phyloP scores from a whole-genome alignment of 2,113 vertebrate species.

The Maccullochella peelii region DNA sequence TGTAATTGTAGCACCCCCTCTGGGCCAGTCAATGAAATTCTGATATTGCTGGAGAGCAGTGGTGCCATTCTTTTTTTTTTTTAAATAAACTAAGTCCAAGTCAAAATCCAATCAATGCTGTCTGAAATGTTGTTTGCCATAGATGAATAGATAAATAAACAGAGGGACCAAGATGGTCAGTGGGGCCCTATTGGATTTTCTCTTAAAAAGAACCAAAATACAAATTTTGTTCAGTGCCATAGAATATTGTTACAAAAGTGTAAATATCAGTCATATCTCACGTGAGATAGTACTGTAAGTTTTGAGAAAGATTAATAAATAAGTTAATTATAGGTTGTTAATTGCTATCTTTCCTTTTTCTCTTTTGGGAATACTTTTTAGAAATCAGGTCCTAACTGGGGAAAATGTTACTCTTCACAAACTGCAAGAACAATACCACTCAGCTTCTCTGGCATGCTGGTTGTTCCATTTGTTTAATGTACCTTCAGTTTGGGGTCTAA shows the following conservation, averaged over 20 bases:
- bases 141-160: neutral
- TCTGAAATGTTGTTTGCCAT: neutral
- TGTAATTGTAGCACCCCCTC: constrained; percentile 41
- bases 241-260: neutral
- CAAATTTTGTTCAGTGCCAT: neutral
- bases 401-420: neutral
- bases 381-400: neutral
- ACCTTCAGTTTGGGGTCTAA: neutral
- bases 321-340: too few relatives aligned
- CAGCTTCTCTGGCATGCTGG: neutral
- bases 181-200: neutral
- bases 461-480: neutral
- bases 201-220: neutral
- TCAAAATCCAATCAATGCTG: neutral
- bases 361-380: too few relatives aligned
- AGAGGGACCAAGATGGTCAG: neutral
- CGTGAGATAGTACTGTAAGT: too few relatives aligned
- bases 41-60: constrained; percentile 2
- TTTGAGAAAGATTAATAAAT: too few relatives aligned
- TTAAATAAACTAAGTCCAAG: neutral
- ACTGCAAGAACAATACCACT: neutral
- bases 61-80: neutral
- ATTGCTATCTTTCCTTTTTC: too few relatives aligned
- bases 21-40: constrained; percentile 34
- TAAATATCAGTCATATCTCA: neutral